A percentile compares a stretch with the other conserved stretches of the same genome.
These are phyloP conservation scores for Mastacembelus armatus DNA, from an alignment of 2,797 vertebrate genomes.

Conservation along the genomic window DNA sequence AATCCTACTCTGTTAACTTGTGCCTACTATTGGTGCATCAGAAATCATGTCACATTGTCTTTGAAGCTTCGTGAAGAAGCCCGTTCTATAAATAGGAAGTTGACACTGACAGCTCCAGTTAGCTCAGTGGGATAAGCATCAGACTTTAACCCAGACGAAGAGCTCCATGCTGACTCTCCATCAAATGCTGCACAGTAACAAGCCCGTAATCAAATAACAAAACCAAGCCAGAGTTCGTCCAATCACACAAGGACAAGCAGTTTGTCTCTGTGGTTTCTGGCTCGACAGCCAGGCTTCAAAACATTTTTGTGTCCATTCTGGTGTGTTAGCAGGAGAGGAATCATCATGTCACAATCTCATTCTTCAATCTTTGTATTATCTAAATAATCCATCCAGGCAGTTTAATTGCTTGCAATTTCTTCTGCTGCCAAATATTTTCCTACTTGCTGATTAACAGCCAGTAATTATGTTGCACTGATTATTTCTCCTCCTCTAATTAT, in stretches of 20 bases:
- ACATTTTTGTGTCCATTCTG: slow-evolving; percentile 4
- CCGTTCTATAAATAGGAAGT: slow-evolving; percentile 76
- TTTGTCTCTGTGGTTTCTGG: slow-evolving; percentile 26
- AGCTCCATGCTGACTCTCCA: slow-evolving; percentile 42
- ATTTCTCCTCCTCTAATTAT: slow-evolving; percentile 24
- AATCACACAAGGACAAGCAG: slow-evolving; percentile 33
- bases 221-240: slow-evolving; percentile 43
- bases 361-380: slow-evolving; percentile 33
- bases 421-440: slow-evolving; percentile 51
- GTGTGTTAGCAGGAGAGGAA: slow-evolving; percentile 11
- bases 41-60: slow-evolving; percentile 71
- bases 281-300: slow-evolving; percentile 20
- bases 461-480: slow-evolving; percentile 51
- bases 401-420: slow-evolving; percentile 55
- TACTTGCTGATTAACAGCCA: slow-evolving; percentile 55
- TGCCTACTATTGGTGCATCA: slow-evolving; percentile 51
- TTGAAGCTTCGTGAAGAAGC: slow-evolving; percentile 64
- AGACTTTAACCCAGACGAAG: slow-evolving; percentile 71
- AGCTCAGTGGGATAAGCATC: slow-evolving; percentile 71
- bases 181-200: slow-evolving; percentile 44
- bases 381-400: slow-evolving; percentile 60
- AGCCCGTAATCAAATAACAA: slow-evolving; percentile 67
- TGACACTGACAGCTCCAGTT: slow-evolving; percentile 78
- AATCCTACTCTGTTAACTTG: slow-evolving; percentile 22
- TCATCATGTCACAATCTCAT: slow-evolving; percentile 12